Percentiles rank a stretch among this genome's conserved stretches.
These are phyloP conservation scores for Dendrocopos noguchii DNA, from an alignment of 2,113 vertebrate species.

Conservation along the genomic window DNA sequence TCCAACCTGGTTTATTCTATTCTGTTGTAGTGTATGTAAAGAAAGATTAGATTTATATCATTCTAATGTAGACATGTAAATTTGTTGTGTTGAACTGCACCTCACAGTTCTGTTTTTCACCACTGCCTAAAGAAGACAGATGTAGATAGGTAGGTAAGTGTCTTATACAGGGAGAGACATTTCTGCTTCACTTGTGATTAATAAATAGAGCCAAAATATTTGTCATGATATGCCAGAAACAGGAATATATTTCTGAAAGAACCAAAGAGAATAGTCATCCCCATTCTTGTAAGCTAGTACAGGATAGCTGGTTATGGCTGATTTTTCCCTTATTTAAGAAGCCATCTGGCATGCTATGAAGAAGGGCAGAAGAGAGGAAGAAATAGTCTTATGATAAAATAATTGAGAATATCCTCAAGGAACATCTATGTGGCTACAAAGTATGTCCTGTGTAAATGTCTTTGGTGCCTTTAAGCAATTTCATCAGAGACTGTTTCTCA, in stretches of 20 bases:
- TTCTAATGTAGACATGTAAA: not conserved
- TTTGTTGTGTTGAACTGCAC: not conserved
- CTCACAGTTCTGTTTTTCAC: not conserved
- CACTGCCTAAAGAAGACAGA: not conserved
- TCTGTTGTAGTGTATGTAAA: not conserved
- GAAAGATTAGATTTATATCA: not conserved
- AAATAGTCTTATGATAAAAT: not conserved
- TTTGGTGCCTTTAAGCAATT: not conserved
- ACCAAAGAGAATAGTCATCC: not conserved
- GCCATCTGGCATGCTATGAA: not conserved
- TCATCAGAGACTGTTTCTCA: not conserved
- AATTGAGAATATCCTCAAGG: not conserved
- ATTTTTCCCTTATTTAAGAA: not conserved
- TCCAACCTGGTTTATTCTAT: too few species aligned
- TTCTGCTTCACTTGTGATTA: not conserved
- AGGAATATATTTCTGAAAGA: not conserved
- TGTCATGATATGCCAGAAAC: not conserved
- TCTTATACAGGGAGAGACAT: not conserved
- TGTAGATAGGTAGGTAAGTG: not conserved
- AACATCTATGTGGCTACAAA: not conserved
- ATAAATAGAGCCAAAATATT: not conserved
- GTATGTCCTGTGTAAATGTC: not conserved
- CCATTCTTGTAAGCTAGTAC: not conserved
- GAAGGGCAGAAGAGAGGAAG: not conserved
- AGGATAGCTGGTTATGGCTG: not conserved